A percentile compares a stretch with the other conserved stretches of the same genome.
Evolutionary conservation across 2,797 vertebrate genomes (phyloP).

Genomic region (Scarus forsteni): DNA sequence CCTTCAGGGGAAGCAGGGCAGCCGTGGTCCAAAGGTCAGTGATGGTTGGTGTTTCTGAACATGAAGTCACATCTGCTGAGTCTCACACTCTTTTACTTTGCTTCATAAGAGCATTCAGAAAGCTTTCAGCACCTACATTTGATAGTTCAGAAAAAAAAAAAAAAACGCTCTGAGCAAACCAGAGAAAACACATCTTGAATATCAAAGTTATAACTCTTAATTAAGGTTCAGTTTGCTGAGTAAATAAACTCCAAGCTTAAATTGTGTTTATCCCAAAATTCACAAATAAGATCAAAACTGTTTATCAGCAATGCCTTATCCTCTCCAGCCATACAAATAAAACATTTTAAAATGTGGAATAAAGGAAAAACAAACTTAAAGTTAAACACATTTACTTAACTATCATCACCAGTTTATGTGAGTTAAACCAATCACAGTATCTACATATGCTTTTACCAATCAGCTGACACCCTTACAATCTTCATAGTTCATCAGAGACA

Average conservation of each 20-base stretch:
- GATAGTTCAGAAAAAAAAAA: not conserved
- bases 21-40: constrained; percentile 86
- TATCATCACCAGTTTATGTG: not conserved
- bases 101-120: not conserved
- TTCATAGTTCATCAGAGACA: not conserved
- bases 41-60: constrained; percentile 13
- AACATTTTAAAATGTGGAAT: not conserved
- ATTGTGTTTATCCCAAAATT: not conserved
- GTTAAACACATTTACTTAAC: no score
- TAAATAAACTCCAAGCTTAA: not conserved
- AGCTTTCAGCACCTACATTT: constrained; percentile 2
- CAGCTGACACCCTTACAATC: not conserved
- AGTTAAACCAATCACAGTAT: not conserved
- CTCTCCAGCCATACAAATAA: not conserved
- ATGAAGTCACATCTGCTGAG: no score
- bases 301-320: not conserved
- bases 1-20: constrained; percentile 80
- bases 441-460: not conserved
- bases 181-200: not conserved
- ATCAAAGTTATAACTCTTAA: not conserved
- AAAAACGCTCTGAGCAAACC: not conserved
- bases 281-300: not conserved
- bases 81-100: no score
- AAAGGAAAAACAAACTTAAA: not conserved
- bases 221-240: not conserved